Evolutionary conservation across 2,113 vertebrate genomes (phyloP).

Genomic region (Oplegnathus fasciatus): DNA sequence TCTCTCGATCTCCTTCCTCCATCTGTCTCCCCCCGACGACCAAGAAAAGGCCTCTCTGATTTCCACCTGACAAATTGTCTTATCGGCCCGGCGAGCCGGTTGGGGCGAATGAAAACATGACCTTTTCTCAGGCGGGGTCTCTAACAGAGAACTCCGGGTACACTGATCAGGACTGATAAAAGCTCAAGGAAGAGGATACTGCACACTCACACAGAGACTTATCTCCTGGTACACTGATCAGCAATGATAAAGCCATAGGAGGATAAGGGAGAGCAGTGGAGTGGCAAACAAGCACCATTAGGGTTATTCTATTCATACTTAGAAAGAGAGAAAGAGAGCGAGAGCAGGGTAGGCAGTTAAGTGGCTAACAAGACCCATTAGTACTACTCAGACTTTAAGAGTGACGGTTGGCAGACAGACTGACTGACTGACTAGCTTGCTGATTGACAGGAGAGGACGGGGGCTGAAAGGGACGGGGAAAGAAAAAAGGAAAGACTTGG

Average conservation of each 20-base stretch:
- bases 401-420: conserved; percentile 54
- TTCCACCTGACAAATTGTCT: conserved; percentile 88
- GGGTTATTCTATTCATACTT: conserved; percentile 93
- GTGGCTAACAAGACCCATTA: conserved; percentile 77
- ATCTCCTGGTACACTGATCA: conserved; percentile 84
- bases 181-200: conserved; percentile 76
- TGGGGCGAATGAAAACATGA: conserved; percentile 89
- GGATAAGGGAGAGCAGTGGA: conserved; percentile 87
- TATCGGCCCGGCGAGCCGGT: conserved; percentile 83
- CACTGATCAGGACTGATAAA: conserved; percentile 82
- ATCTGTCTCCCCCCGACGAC: conserved; percentile 72
- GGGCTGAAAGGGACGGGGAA: conserved; percentile 44
- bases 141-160: conserved; percentile 83
- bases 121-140: conserved; percentile 78
- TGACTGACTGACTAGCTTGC: conserved; percentile 54
- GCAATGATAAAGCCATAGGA: conserved; percentile 83
- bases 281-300: conserved; percentile 93
- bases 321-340: conserved; percentile 37
- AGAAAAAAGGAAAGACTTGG: neutral
- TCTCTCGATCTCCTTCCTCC: conserved; percentile 47
- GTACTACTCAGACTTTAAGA: conserved; percentile 60
- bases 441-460: conserved; percentile 57
- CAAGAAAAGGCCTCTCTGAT: conserved; percentile 83
- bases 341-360: conserved; percentile 70
- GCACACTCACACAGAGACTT: conserved; percentile 78